Evolutionary conservation across 2,888 invertebrate genomes (phyloP), one percentile per base, ranked within the genome.

Genomic region (Thyatira batis): DNA sequence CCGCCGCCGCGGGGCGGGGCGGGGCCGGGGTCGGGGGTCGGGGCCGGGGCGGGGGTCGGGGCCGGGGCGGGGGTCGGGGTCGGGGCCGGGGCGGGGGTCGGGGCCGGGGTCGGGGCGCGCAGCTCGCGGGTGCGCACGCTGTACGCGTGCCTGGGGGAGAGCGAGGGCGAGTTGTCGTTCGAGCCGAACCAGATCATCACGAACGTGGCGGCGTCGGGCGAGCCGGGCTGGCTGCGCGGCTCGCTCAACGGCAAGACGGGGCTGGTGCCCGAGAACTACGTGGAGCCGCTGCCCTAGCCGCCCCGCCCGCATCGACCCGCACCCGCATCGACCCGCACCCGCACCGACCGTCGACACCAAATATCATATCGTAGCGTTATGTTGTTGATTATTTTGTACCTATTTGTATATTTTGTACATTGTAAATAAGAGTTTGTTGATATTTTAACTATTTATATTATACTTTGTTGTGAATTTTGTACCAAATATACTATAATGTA

Each of bases 111-210:
- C 49, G 51, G 46, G 50, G 53, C 30, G 21, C 45, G 30, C 30
- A 50, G 45, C 20, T 25, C 50, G 85, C 94, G 97, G 80, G 99
- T 98, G 60, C 94, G 98, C 78, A 99, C 99, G 51, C 92, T 99
- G 67, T 99, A 98, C 91, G 97, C 98, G 51, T 99, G 99, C 85
- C 94, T 98, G 68, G 99, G 98, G 53, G 99, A 98, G 92, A 97
- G 98, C 89, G 98, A 98, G 80, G 97, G 98, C 63, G 99, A 99
- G 93, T 93, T 99, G 69, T 98, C 98, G 25, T 99, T 99, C 93
- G 98, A 98, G 92, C 98, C 99, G 63, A 99, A 99, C 94, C 97
- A 98, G 94, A 98, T 99, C 76, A 98, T 99, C 76, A 97, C 97
- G 61, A 97, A 98, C 93, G 98, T 99, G 98, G 91, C 92, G 92